Conservation (phyloP, 2,797 vertebrate genomes). For the Steatocranus sp. region DNA sequence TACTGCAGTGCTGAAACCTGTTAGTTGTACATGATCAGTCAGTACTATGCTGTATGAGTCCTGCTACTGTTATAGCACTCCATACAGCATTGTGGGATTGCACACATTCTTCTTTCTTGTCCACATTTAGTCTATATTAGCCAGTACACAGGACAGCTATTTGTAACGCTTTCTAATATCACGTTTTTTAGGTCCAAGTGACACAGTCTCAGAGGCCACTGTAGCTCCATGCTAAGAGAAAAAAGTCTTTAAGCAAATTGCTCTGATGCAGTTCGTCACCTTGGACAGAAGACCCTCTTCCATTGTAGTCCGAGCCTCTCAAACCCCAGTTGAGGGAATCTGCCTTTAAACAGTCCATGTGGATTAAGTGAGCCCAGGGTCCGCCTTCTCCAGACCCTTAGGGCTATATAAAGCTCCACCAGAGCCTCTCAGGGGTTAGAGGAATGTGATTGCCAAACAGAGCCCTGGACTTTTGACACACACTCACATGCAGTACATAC, state of each 20-base stretch:
- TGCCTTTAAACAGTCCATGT: slow-evolving; percentile 9
- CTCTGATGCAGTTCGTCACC: not conserved
- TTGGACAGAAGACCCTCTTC: not conserved
- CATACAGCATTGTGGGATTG: not conserved
- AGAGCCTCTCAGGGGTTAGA: slow-evolving; percentile 65
- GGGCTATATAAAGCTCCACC: slow-evolving; percentile 75
- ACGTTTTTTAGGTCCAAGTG: not conserved
- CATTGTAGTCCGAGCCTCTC: not conserved
- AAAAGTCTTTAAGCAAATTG: not conserved
- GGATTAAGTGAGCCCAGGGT: slow-evolving; percentile 71
- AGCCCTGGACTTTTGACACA: slow-evolving; percentile 39
- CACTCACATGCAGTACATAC: slow-evolving; percentile 53
- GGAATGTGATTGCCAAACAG: slow-evolving; percentile 70
- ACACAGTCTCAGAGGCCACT: not conserved
- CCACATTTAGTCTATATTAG: not conserved
- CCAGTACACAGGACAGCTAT: not conserved
- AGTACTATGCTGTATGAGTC: not conserved
- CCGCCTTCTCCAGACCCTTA: slow-evolving; percentile 59
- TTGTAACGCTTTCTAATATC: not conserved
- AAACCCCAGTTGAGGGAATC: slow-evolving; percentile 44
- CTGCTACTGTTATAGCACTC: not conserved
- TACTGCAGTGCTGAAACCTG: not conserved
- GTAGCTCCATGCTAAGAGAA: not conserved
- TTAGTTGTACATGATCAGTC: not conserved
- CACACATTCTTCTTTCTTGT: not conserved